phyloP scores from a whole-genome alignment of 2,888 invertebrate species.

The Ectobius pallidus region DNA sequence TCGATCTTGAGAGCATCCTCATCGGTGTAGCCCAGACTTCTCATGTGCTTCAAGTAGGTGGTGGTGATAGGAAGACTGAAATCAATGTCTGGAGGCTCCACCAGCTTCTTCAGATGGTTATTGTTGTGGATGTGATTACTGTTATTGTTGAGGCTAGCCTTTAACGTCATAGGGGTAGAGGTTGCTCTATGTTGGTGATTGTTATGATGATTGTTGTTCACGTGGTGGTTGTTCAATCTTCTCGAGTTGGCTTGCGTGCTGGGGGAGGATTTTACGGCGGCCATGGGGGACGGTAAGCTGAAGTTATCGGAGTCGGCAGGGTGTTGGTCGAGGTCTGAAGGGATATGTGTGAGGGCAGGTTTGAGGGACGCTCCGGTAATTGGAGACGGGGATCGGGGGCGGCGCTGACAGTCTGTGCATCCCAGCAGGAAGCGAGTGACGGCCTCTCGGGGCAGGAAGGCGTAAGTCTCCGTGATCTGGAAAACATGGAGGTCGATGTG shows the following conservation, averaged over 20 bases:
- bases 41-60: conserved; percentile 84
- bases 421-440: conserved; percentile 95
- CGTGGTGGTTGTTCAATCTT: conserved; percentile 22
- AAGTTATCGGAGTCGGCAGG: conserved; percentile 28
- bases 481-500: conserved; percentile 42
- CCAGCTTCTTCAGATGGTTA: conserved; percentile 53
- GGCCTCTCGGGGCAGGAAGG: conserved; percentile 93
- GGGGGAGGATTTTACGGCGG: conserved; percentile 9
- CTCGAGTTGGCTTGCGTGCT: neutral
- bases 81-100: conserved; percentile 62
- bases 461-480: conserved; percentile 96
- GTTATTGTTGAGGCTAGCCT: conserved; percentile 20
- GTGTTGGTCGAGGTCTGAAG: neutral
- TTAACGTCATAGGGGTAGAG: conserved; percentile 21
- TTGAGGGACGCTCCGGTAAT: conserved; percentile 56
- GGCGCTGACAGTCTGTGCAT: conserved; percentile 90
- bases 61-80: conserved; percentile 90
- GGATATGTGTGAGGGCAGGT: conserved; percentile 16
- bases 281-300: conserved; percentile 17
- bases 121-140: neutral
- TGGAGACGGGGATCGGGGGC: conserved; percentile 70
- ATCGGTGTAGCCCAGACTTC: conserved; percentile 70
- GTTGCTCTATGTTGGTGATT: conserved; percentile 26
- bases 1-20: conserved; percentile 66
- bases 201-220: conserved; percentile 26